Base-by-base conservation (phyloP, 2,797 vertebrate species). In the Cossypha polioptera region DNA sequence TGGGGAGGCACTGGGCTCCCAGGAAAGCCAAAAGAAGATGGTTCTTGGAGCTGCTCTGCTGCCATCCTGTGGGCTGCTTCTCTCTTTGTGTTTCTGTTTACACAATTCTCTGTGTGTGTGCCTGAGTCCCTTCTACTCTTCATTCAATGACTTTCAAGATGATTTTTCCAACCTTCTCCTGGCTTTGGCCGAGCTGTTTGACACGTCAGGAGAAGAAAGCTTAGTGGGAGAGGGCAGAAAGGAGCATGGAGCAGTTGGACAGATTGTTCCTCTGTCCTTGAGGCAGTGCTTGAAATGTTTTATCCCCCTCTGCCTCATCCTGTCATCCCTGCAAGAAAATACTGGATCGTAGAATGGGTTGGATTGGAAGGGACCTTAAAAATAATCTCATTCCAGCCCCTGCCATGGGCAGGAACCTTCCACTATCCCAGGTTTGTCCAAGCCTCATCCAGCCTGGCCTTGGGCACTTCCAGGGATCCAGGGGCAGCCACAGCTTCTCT, bases 31-130 rank as follows among this genome's bases (percentile, higher is more conserved):
- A 21, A n/a, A 16, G 29, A 26, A 43, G 71, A 35, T 15, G 47
- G 28, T 25, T 4, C 92, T 94, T 28, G 2, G 43, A 97, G 88
- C 85, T 92, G 85, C 62, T 92, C 20, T 96, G 92, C 96, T 97
- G 95, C 96, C 96, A 97, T 95, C 96, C 94, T 88, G 95, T 97
- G 96, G 95, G 35, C 89, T 86, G 81, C 50, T 26, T 11, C 65
- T 58, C 62, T 33, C 0, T 51, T 55, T 9, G 24, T 16, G 48
- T 36, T 74, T 55, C 10, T 69, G 6, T 54, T 57, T 13, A 18
- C 69, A 82, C 54, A 38, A 4, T 40, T 65, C 3, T 33, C 29
- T 31, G 5, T 40, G 29, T 5, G 3, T 3, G 25, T 33, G n/a
- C 40, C 48, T 1, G 5, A 40, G 13, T n/a, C 50, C 68, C 45